Evolutionary conservation across 2,113 vertebrate genomes (phyloP).

Genomic region (Pomatostomus ruficeps): DNA sequence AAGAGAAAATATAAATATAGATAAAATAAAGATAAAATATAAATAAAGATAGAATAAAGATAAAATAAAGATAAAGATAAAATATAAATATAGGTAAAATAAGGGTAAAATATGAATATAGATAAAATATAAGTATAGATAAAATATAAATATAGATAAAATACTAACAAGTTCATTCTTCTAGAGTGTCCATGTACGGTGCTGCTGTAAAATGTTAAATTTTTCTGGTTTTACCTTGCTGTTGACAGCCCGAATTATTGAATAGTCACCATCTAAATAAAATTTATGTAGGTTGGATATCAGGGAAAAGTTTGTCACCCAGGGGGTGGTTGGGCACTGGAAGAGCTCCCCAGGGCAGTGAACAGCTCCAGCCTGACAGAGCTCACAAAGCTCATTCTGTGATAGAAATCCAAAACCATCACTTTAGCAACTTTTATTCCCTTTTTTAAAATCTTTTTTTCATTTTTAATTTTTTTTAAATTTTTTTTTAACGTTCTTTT

Average conservation of each 20-base stretch:
- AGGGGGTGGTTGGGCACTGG: background rate
- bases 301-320: background rate
- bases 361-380: background rate
- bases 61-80: no score
- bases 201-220: background rate
- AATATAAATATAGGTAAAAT: no score
- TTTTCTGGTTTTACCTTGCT: background rate
- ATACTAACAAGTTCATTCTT: background rate
- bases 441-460: no score
- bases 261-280: background rate
- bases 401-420: background rate
- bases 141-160: no score
- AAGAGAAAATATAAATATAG: no score
- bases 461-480: no score
- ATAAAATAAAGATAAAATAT: no score
- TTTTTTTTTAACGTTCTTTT: background rate
- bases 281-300: background rate
- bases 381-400: rapidly evolving
- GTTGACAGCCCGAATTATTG: background rate
- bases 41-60: no score
- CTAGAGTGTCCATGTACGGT: background rate
- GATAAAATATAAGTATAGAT: no score
- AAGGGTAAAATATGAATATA: no score
- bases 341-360: background rate
- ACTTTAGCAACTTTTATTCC: background rate